Base-by-base conservation (phyloP, 2,888 invertebrate species). In the Parnassius glacialis region DNA sequence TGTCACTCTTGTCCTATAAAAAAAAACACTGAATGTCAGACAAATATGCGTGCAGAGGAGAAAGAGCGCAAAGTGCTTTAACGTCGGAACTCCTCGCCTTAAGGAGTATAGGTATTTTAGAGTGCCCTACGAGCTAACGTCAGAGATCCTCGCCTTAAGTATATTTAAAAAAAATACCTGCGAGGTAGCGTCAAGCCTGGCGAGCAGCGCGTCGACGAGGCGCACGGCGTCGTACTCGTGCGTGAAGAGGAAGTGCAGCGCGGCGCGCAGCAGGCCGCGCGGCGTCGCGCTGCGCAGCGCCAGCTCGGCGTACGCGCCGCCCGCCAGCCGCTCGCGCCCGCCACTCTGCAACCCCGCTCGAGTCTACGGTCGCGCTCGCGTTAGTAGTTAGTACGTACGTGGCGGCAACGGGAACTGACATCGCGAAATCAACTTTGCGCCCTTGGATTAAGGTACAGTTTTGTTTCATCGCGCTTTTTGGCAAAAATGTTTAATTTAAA, bases 241-340 rank as follows among this genome's bases (percentile, higher is more conserved):
- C 70, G 94, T 94, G 72, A 97, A 87, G 53, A 99, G 93, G 90
- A 99, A 98, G 80, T 94, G 95, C 41, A 99, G 93, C 74, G 98
- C 94, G 0, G 96, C 94, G 70, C 95, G 93, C 69, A 98, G 89
- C 59, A 99, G 90, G 0, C 97, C 96, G 0, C 97, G 95, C 71
- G 97, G 95, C 0, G 97, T 96, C 12, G 97, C 95, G 57, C 97
- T 96, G 55, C 98, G 94, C 67, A 99, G 85, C 73, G 97, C 95
- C 70, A 99, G 92, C 86, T 99, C 98, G 67, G 98, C 93, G 87
- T 99, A 99, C 9, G 97, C 97, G 78, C 97, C 98, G 10, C 98
- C 97, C 56, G 98, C 96, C 64, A 97, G 94, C 80, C 98, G 95
- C 84, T 99, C 98, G 69, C 96, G 95, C 71, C 95, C 93, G 65